Evolutionary conservation across 1,140 invertebrate species (phyloP), one percentile per base, ranked within the genome.

Genomic region (Colletes latitarsis): DNA sequence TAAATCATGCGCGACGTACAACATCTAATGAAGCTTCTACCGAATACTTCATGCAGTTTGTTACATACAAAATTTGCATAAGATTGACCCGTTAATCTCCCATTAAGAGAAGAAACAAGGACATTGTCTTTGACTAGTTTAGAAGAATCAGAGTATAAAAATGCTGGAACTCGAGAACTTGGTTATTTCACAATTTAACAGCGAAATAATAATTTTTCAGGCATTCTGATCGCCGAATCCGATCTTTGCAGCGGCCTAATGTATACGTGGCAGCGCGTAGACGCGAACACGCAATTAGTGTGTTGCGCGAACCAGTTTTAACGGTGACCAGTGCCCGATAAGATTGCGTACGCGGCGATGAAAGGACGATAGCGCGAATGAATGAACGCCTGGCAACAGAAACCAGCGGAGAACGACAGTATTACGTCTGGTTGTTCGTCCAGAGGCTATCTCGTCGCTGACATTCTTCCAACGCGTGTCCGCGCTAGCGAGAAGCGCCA

Each of bases 401-500:
- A 66, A 49, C 49, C 55, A 80, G 63, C 41, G 64, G 15, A 57
- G 55, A 49, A 71, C 68, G 46, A 78, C 30, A n/a, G 30, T 49
- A 15, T 30, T 30, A 30, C 30, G 30, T 30, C 30, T 30, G 30
- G 30, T 30, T 30, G 30, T 30, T 30, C 30, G 30, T 30, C 30
- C 30, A 30, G 1, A 46, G 57, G 39, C 72, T 17, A 53, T 53
- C 49, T 39, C 71, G 64, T 30, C 57, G 52, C 58, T 60, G 66
- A 73, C 64, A 71, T 81, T 81, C 81, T 66, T 75, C 77, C 69
- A 75, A 68, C 74, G 21, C 39, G 43, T 63, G 77, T 49, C 10
- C 49, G 49, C 64, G 46, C 43, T 21, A 66, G 10, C 15, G 73
- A 74, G 77, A 82, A 80, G 72, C 81, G 52, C 57, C 77, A 69